A percentile compares a stretch with the other conserved stretches of the same genome.
phyloP scores from a whole-genome alignment of 2,113 vertebrate genomes.

The Egretta garzetta region DNA sequence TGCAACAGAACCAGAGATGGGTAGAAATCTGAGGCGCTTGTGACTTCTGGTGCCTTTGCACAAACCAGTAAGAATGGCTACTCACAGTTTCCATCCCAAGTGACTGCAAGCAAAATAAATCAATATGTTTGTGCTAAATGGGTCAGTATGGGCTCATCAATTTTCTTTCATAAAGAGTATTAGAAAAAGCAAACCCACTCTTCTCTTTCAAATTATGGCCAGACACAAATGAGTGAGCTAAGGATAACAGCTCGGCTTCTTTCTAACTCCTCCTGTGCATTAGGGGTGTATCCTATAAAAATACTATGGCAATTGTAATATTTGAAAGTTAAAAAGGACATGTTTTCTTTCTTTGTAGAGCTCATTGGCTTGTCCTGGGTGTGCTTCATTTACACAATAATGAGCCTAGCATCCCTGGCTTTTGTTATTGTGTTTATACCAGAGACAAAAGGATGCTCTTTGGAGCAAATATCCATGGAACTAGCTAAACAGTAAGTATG shows the following conservation, averaged over 20 bases:
- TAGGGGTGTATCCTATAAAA: not conserved
- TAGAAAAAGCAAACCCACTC: not conserved
- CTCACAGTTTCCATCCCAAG: not conserved
- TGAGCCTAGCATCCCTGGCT: constrained; percentile 87
- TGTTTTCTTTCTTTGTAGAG: constrained; percentile 75
- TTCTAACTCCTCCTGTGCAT: not conserved
- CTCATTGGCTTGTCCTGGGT: constrained; percentile 87
- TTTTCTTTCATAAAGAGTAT: not conserved
- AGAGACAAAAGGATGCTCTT: constrained; percentile 88
- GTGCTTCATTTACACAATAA: constrained; percentile 88
- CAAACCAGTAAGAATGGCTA: not conserved
- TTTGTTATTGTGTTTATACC: constrained; percentile 90
- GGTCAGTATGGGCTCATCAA: not conserved
- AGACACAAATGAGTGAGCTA: not conserved
- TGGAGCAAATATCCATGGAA: constrained; percentile 94
- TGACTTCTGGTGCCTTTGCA: not conserved
- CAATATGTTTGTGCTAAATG: not conserved
- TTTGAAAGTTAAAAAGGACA: not conserved
- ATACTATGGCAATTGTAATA: not conserved
- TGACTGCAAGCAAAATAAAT: not conserved
- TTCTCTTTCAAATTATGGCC: not conserved
- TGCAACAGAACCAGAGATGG: not conserved
- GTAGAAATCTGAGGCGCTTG: not conserved
- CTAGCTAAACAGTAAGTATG: constrained; percentile 87
- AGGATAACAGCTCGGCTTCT: not conserved